Evolutionary conservation across 92 coral and sea anemone genomes (phyloP).

Genomic region (Montipora capitata): DNA sequence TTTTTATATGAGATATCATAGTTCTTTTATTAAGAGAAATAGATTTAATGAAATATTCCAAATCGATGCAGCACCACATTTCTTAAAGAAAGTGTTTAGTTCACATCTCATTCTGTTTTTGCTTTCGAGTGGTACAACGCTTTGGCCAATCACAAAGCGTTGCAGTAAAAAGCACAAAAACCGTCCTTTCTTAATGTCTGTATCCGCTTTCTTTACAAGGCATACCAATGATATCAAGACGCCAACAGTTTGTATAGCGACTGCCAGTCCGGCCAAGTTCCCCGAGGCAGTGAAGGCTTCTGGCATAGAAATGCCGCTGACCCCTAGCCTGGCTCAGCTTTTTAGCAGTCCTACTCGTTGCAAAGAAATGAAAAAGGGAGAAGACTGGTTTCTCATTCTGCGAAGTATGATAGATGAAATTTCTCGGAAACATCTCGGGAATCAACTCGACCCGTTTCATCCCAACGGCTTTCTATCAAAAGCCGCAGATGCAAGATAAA

Average conservation of each 20-base stretch:
- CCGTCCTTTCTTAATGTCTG: not conserved
- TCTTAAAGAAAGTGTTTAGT: no score
- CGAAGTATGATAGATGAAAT: slow-evolving; percentile 45
- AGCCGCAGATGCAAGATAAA: no score
- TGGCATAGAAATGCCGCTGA: slow-evolving; percentile 72
- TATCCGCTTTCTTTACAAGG: slow-evolving; percentile 13
- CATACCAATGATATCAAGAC: slow-evolving; percentile 11
- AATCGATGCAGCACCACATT: no score
- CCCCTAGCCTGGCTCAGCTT: slow-evolving; percentile 67
- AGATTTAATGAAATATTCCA: no score
- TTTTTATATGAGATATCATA: no score
- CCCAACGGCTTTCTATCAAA: not conserved
- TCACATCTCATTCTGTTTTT: no score
- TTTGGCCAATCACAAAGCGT: no score
- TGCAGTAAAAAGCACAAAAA: no score
- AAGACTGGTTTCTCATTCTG: slow-evolving; percentile 88
- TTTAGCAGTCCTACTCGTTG: slow-evolving; percentile 72
- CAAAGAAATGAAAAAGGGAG: slow-evolving; percentile 80
- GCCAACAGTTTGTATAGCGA: slow-evolving; percentile 81
- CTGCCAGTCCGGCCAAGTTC: slow-evolving; percentile 95
- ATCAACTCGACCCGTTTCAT: no score
- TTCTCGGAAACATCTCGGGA: slow-evolving; percentile 9
- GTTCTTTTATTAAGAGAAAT: no score
- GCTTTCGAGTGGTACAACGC: no score
- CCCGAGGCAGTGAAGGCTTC: slow-evolving; percentile 88